Evolutionary conservation across 2,113 vertebrate species (phyloP).

Genomic region (Hyaena hyaena): DNA sequence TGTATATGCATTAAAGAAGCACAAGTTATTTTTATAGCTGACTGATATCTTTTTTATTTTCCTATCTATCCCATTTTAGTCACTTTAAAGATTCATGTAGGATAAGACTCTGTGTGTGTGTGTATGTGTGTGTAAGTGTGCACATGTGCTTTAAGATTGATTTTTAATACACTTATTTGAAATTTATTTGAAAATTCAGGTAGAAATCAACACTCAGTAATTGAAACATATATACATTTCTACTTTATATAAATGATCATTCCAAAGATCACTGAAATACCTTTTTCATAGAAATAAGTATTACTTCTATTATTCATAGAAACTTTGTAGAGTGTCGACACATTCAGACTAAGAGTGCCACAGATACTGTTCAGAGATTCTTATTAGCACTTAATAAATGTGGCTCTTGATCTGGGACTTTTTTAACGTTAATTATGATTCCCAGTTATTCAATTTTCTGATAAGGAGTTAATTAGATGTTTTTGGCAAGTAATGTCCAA

Average conservation of each 20-base stretch:
- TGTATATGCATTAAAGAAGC: background rate
- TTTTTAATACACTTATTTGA: background rate
- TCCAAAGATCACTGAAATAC: background rate
- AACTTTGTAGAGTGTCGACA: background rate
- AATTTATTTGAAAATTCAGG: background rate
- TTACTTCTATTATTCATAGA: background rate
- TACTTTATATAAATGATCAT: background rate
- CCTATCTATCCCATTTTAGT: background rate
- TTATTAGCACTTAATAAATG: background rate
- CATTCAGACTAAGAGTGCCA: background rate
- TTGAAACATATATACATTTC: background rate
- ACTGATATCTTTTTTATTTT: background rate
- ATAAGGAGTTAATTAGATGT: background rate
- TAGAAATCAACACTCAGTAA: background rate
- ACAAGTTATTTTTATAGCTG: slow-evolving; percentile 10
- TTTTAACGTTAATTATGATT: background rate
- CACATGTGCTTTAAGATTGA: background rate
- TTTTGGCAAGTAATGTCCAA: background rate
- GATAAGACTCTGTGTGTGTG: background rate
- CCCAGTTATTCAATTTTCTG: background rate
- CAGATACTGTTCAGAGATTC: background rate
- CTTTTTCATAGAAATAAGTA: background rate
- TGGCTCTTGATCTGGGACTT: background rate
- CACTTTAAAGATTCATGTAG: background rate
- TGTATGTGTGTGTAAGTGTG: background rate